A percentile compares a stretch with the other conserved stretches of the same genome.
phyloP scores from a whole-genome alignment of 2,888 invertebrate genomes.

The Teleogryllus oceanicus region DNA sequence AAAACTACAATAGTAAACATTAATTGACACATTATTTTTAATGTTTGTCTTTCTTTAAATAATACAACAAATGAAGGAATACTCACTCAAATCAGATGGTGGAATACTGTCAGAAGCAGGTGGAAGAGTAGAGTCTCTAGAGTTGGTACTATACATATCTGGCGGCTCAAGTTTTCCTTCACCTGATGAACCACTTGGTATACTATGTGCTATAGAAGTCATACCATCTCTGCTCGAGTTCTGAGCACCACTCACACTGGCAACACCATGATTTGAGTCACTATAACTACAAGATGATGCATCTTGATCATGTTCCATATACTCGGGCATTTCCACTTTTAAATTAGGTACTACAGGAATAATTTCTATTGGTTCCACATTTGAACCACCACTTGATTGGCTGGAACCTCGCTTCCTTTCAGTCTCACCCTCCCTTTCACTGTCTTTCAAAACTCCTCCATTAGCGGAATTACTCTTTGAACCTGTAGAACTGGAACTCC shows the following conservation, averaged over 20 bases:
- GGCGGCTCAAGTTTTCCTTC: slow-evolving; percentile 28
- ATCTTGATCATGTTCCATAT: slow-evolving; percentile 46
- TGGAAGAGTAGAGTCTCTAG: slow-evolving; percentile 30
- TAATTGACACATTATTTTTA: too few species aligned
- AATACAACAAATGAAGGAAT: background rate
- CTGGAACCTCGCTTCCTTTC: slow-evolving; percentile 36
- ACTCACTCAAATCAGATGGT: slow-evolving; percentile 35
- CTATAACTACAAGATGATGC: slow-evolving; percentile 31
- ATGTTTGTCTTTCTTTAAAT: background rate
- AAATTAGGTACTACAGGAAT: slow-evolving; percentile 52
- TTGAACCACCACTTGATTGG: slow-evolving; percentile 44
- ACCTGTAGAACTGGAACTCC: slow-evolving; percentile 22
- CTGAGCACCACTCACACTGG: slow-evolving; percentile 19
- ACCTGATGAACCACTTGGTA: slow-evolving; percentile 21
- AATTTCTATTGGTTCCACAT: slow-evolving; percentile 47
- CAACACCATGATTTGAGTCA: slow-evolving; percentile 31
- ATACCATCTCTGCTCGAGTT: slow-evolving; percentile 22
- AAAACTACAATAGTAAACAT: too few species aligned
- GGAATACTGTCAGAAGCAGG: slow-evolving; percentile 31
- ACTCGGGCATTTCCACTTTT: slow-evolving; percentile 57
- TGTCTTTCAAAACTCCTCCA: slow-evolving; percentile 21
- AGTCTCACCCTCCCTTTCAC: slow-evolving; percentile 33
- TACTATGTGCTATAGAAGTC: slow-evolving; percentile 25
- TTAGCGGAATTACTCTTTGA: slow-evolving; percentile 41
- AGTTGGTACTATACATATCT: slow-evolving; percentile 33